Evolutionary conservation across 2,797 vertebrate genomes (phyloP), one percentile per base, ranked within the genome.

Genomic region (Varecia variegata): DNA sequence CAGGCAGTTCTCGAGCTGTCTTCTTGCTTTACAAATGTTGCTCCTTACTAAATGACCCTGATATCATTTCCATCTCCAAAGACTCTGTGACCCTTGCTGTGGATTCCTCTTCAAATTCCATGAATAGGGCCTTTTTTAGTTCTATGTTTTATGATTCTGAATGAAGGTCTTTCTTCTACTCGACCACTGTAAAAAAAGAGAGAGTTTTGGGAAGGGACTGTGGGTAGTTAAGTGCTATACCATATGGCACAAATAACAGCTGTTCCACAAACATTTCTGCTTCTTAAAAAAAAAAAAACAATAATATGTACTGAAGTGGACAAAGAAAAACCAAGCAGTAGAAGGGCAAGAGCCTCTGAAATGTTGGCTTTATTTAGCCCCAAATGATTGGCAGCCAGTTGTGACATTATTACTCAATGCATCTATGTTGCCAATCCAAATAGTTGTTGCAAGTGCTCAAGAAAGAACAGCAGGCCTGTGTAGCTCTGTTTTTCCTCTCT

Each of bases 281-380:
- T 65, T 90, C 32, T 56, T 89, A 56, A 47, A 90, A 40, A 77
- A 52, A 40, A 52, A 40, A 52, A 25, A 73, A 13, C 8, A 23
- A 25, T 15, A 74, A 86, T 14, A 10, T 45, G 25, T 92, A 27
- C 60, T 89, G 23, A 86, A 84, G 79, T 52, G 35, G 73, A 93
- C 73, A 94, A 74, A 91, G 40, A 94, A 81, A 74, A 67, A 84
- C 30, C 38, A 58, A 67, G 40, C 9, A 67, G 35, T 21, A 71
- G 83, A 74, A 91, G 43, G 82, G 68, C 54, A 40, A 62, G 35
- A 62, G 54, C 52, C 18, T 83, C 76, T 79, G 83, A 83, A 95
- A 96, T 91, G 92, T 65, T 68, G 18, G n/a, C 62, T 97, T 84
- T 97, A 74, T 96, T 96, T 97, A 97, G 95, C 58, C 17, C 56